Base-by-base conservation (phyloP, 2,888 invertebrate genomes). In the Aradus depressus region DNA sequence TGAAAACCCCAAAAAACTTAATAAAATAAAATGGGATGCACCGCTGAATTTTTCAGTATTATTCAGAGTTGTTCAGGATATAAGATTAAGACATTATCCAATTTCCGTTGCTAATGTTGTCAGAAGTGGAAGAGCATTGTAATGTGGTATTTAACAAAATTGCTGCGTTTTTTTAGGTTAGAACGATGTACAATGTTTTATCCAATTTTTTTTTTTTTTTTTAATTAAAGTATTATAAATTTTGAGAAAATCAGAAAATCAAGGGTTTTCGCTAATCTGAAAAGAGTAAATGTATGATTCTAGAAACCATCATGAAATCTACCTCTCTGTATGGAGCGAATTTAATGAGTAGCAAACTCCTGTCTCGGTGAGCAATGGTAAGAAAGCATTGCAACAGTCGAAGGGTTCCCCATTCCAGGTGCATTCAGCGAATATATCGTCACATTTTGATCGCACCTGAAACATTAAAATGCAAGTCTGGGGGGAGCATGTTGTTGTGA, bases 381-480 rank as follows among this genome's bases (percentile, higher is more conserved):
- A 50, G 38, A 64, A 63, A 41, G 60, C 54, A 12, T 57, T 48
- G 39, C 64, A 64, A 48, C 64, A 64, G 38, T 61, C 58, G 44
- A 64, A 62, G 3, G 59, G 54, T 26, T 51, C 44, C 2, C 56
- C 57, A 21, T 62, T 60, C 62, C 62, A 64, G 2, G 39, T 50
- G 44, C 64, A 64, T 5, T 58, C 45, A 1, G 51, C 57, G 3
- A 64, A 48, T n/a, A 63, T 41, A 19, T 60, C 56, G 10, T 51
- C 39, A 39, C 64, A 64, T 10, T 70, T 32, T 2, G 59, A 54
- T 28, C 62, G 48, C 60, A 73, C 74, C 70, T 70, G 50, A 26
- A 45, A 44, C 8, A 18, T n/a, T n/a, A n/a, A n/a, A n/a, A n/a
- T n/a, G n/a, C n/a, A n/a, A n/a, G n/a, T n/a, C n/a, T n/a, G n/a